Base-by-base conservation (phyloP, 92 coral and sea anemone genomes). In the Phenganax marumi region DNA sequence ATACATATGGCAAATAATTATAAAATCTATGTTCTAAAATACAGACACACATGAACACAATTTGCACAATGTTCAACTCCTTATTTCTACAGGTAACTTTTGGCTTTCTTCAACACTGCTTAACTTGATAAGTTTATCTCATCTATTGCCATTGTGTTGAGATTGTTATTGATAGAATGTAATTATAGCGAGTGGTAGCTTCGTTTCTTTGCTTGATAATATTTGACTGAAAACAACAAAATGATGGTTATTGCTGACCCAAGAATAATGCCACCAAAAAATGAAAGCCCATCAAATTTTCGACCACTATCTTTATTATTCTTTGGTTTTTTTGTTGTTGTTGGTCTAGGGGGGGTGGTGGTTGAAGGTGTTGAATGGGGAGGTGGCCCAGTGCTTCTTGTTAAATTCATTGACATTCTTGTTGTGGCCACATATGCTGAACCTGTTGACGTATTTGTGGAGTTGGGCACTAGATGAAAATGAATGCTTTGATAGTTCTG, bases 201-300 rank as follows among this genome's bases (percentile, higher is more conserved):
- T 81, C 92, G 87, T n/a, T 89, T 87, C 68, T 90, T 92, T 75
- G 85, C 87, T 81, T 90, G 89, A 69, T 88, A 95, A 86, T 90
- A 95, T 57, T 85, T 89, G 84, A 74, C 87, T 0, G 80, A 89
- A 58, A 92, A 81, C 68, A 89, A 63, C 18, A 86, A 50, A 26
- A 87, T 70, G 6, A 79, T 70, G 7, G 87, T 55, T 3, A 95
- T 26, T 13, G 89, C 87, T 33, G 88, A 56, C 0, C 97, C 97
- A 83, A 95, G 91, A 26, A 95, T 86, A 24, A 95, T 90, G 13
- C 98, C 98, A 77, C 98, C 98, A 86, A 92, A 80, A 83, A 95
- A 95, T 26, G 98, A 92, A 8, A 88, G 95, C 43, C 85, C 91
- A 88, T 95, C 98, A 84, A 95, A 95, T 52, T 84, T 87, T 21